phyloP scores from a whole-genome alignment of 2,888 invertebrate genomes.

The Apamea sordens region DNA sequence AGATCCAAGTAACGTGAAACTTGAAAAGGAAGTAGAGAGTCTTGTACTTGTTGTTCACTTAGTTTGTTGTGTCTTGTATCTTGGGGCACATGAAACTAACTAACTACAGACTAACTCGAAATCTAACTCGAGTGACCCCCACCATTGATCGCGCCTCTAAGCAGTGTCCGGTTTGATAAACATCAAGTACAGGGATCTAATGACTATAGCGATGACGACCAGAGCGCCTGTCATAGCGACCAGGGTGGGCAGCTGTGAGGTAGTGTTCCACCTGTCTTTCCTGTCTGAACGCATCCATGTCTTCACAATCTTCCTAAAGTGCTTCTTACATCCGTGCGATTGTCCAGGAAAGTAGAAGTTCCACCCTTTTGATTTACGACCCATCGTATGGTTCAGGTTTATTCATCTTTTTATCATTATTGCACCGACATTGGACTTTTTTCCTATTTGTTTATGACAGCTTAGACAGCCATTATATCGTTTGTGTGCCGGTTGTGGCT shows the following conservation, averaged over 20 bases:
- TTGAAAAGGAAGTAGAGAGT: neutral
- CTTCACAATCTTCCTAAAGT: neutral
- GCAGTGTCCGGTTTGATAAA: conserved; percentile 68
- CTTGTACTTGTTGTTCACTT: neutral
- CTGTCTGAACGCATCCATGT: conserved; percentile 7
- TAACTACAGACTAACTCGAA: no score
- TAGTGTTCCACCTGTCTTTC: neutral
- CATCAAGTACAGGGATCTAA: conserved; percentile 75
- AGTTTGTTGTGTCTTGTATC: no score
- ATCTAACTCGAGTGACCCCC: conserved; percentile 13
- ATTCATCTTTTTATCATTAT: conserved; percentile 20
- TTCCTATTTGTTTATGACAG: neutral
- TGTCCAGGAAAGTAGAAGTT: no score
- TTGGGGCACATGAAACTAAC: no score
- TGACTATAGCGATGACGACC: conserved; percentile 68
- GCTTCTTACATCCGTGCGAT: neutral
- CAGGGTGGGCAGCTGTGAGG: conserved; percentile 50
- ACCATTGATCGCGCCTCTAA: neutral
- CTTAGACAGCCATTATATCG: neutral
- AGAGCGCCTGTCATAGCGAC: conserved; percentile 72
- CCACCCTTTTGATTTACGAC: neutral
- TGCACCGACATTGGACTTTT: no score
- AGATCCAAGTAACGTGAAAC: neutral
- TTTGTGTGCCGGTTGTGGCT: neutral
- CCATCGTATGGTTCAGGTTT: neutral